These are phyloP conservation scores for Sinella curviseta DNA, from an alignment of 1,140 invertebrate species.

Conservation along the genomic window DNA sequence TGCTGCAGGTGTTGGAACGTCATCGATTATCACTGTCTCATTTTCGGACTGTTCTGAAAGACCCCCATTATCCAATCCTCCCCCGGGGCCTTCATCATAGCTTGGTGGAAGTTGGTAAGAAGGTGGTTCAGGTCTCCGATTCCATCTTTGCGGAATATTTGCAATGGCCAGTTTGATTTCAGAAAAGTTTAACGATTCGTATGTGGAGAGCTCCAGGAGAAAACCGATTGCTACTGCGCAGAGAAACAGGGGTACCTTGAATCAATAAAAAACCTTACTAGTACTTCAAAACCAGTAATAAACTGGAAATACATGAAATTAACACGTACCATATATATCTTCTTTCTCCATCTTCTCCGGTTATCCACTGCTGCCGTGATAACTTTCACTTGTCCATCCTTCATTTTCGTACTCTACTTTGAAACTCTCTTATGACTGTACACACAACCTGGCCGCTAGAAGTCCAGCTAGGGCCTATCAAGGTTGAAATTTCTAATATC, in stretches of 20 bases:
- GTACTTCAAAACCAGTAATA: background rate
- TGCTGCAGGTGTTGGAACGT: background rate
- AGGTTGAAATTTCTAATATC: no score
- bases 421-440: no score
- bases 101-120: no score
- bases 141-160: background rate
- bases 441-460: no score
- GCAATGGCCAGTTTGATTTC: background rate
- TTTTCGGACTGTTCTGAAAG: background rate
- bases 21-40: background rate
- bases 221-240: background rate
- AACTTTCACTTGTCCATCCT: background rate
- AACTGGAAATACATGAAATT: background rate
- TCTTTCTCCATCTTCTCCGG: background rate
- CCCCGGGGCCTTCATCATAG: no score
- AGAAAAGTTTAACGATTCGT: slow-evolving; percentile 7
- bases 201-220: background rate
- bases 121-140: background rate
- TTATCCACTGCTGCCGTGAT: background rate
- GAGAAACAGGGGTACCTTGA: background rate
- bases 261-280: background rate
- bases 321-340: background rate
- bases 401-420: no score
- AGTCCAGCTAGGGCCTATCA: no score
- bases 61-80: no score